A percentile compares a stretch with the other conserved stretches of the same genome.
Conservation (phyloP, 2,113 vertebrate genomes). For the Cariama cristata region DNA sequence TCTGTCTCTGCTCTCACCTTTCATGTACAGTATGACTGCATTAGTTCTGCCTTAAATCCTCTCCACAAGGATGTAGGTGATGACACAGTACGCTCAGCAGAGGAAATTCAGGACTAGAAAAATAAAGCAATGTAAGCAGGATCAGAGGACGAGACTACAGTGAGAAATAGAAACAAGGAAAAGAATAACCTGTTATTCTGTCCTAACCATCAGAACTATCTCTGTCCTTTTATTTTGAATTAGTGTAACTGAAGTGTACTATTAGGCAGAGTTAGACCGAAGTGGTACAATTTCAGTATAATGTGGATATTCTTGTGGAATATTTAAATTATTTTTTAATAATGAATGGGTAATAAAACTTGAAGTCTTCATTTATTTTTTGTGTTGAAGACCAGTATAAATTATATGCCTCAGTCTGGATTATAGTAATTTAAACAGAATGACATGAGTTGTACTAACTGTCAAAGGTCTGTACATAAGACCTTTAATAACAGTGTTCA, state of each 20-base stretch:
- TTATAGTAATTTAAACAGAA: neutral
- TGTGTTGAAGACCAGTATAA: neutral
- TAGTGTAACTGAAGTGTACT: neutral
- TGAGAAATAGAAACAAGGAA: neutral
- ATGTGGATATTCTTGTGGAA: neutral
- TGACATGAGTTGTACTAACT: neutral
- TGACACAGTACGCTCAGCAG: neutral
- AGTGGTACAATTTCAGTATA: neutral
- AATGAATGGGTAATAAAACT: neutral
- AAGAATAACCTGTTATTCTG: neutral
- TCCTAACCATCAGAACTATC: neutral
- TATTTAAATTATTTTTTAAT: neutral
- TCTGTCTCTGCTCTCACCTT: neutral
- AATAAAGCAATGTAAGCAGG: neutral
- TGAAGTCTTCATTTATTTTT: neutral
- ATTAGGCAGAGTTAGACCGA: neutral
- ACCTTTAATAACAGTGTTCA: neutral
- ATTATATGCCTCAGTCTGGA: neutral
- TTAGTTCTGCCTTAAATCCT: neutral
- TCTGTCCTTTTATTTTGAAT: neutral
- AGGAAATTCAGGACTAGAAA: neutral
- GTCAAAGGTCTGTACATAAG: neutral
- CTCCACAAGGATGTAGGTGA: no score
- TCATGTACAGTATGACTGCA: neutral
- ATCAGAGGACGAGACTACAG: neutral